Evolutionary conservation across 2,888 invertebrate species (phyloP), one percentile per base, ranked within the genome.

Genomic region (Petrophora chlorosata): DNA sequence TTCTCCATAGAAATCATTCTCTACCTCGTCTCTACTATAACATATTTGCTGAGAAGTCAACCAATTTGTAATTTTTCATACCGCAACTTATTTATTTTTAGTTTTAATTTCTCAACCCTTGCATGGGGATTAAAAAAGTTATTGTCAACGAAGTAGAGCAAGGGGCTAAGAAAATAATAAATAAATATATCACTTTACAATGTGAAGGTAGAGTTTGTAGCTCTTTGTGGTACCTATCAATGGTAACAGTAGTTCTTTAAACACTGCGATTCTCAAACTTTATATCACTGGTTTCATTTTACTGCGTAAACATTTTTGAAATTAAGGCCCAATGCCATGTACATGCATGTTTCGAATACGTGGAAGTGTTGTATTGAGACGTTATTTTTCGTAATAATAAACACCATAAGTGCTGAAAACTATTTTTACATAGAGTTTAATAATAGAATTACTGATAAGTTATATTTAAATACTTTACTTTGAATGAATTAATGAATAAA

Each of bases 171-270:
- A 76, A 83, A 84, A 84, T 85, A 85, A 82, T 85, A n/a, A n/a
- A 86, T 80, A 87, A 88, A 87, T 88, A 88, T 86, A 88, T 88
- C 89, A 82, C 79, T 84, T 86, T 84, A 81, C 86, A 85, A 81
- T 82, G 66, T 72, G 67, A 67, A 73, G 73, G 76, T 64, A 70
- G 72, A 86, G 79, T 85, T 85, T 85, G 84, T 77, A 73, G 64
- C 70, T 81, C 81, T 79, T 87, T 88, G 87, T 89, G 82, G 85
- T 76, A 74, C 65, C 79, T 80, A 85, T 87, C 82, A 80, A 86
- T 79, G 70, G 83, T 72, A 68, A 76, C 76, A 75, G 55, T 64
- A 65, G 70, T 76, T 67, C 62, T 71, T 70, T 61, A 65, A 56
- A 36, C 45, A 12, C 68, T 67, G 54, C 10, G 79, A 13, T 68